Evolutionary conservation across 2,888 invertebrate species (phyloP), one percentile per base, ranked within the genome.

Genomic region (Phrixothrix hirtus): DNA sequence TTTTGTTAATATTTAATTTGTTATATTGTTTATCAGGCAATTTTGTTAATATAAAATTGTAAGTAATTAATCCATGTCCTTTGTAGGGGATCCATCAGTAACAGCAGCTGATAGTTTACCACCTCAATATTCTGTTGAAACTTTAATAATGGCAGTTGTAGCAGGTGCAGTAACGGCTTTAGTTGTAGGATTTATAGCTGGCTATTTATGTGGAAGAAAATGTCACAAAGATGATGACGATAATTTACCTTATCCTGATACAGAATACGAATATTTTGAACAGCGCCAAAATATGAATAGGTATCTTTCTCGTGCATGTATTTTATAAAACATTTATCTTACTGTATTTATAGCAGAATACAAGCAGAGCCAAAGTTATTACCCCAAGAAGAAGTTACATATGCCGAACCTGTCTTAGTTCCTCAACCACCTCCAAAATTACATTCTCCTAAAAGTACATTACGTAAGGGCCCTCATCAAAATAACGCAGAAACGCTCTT

Each of bases 161-260:
- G 91, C 91, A 12, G 92, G 92, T n/a, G 92, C 93, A 10, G 82
- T 94, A 43, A 88, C 92, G 13, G 93, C 95, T 2, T 79, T 95
- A 53, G 84, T 92, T 42, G 87, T 93, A 7, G 95, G 95, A 45
- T 95, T 95, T 75, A 86, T 92, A 41, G 89, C 91, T 27, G 95
- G 95, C 44, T 95, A 93, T 76, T 83, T 93, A 64, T 95, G 95
- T 74, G 93, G 94, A 37, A 79, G 92, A 44, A 88, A 92, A 65
- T 95, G 95, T 76, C 89, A 90, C 75, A 94, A 93, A 77, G 93
- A 93, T 68, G 93, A 93, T 62, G 92, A 92, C 64, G 93, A 93
- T 73, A 93, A 93, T 77, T 82, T 93, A 76, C 92, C 93, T 9
- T 94, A 94, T 77, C 93, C 93, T 1, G 93, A 93, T 72, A 94